Evolutionary conservation across 2,888 invertebrate genomes (phyloP).

Genomic region (Netelia fuscicornis): DNA sequence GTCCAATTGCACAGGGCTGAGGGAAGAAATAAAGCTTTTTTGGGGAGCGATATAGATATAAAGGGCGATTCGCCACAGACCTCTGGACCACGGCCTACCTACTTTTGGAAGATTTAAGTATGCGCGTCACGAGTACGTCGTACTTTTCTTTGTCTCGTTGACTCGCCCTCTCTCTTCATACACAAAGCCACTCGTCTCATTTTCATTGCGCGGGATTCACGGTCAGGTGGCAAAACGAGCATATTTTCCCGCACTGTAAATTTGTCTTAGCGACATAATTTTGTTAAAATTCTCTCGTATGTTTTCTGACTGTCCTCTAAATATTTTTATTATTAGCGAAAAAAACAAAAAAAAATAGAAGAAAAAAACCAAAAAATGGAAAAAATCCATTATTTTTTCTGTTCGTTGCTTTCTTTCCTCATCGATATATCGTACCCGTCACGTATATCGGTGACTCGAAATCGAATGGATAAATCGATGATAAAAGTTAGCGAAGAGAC

Average conservation of each 20-base stretch:
- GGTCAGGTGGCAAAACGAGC: not conserved
- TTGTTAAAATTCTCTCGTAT: conserved; percentile 1
- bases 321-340: not conserved
- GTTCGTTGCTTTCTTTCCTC: not conserved
- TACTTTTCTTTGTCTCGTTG: conserved; percentile 27
- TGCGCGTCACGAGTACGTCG: conserved; percentile 37
- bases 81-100: conserved; percentile 23
- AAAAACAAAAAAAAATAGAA: not conserved
- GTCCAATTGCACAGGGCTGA: conserved; percentile 35
- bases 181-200: not conserved
- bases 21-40: conserved; percentile 32
- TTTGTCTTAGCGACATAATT: not conserved
- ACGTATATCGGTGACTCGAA: not conserved
- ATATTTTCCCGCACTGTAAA: not conserved
- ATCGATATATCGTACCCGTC: not conserved
- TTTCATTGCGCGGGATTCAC: not conserved
- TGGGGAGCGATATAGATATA: conserved; percentile 25
- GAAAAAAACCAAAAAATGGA: not conserved
- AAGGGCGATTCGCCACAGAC: conserved; percentile 20
- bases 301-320: not conserved
- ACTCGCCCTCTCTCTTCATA: not conserved
- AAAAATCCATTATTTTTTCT: not conserved
- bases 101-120: conserved; percentile 58
- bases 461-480: conserved; percentile 23
- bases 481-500: conserved; percentile 12